Conservation (phyloP, 2,888 invertebrate species). For the Terebella lapidaria region DNA sequence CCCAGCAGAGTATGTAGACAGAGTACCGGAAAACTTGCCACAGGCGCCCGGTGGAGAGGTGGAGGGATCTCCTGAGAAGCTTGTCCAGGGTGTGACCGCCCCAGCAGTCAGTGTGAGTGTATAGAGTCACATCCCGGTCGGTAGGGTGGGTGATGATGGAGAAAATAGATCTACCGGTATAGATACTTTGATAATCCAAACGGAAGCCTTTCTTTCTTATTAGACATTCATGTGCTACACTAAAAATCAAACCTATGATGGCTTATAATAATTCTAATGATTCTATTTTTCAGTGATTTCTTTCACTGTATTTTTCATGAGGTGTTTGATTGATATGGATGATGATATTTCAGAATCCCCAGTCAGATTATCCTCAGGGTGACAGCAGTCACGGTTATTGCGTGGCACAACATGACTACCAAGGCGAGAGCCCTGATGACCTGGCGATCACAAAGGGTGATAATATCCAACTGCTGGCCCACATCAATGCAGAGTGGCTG, state of each 20-base stretch:
- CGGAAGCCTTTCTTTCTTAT: not conserved
- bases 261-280: too few relatives aligned
- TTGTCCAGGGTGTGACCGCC: not conserved
- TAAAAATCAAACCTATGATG: too few relatives aligned
- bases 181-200: not conserved
- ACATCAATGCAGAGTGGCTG: conserved; percentile 39
- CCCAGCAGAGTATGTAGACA: conserved; percentile 72
- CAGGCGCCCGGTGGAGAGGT: not conserved
- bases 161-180: not conserved
- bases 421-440: conserved; percentile 33
- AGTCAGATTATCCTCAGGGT: too few relatives aligned
- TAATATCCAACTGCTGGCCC: conserved; percentile 29
- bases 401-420: conserved; percentile 32
- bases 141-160: not conserved
- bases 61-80: not conserved
- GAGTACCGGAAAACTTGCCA: conserved; percentile 54
- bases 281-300: too few relatives aligned
- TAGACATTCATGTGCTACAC: not conserved
- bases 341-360: too few relatives aligned
- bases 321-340: too few relatives aligned
- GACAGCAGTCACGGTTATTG: not conserved
- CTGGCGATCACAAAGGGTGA: conserved; percentile 37
- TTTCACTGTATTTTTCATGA: too few relatives aligned
- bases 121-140: too few relatives aligned
- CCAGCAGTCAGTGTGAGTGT: too few relatives aligned